Conservation (phyloP, 92 coral and sea anemone genomes). For the Porites divaricata region DNA sequence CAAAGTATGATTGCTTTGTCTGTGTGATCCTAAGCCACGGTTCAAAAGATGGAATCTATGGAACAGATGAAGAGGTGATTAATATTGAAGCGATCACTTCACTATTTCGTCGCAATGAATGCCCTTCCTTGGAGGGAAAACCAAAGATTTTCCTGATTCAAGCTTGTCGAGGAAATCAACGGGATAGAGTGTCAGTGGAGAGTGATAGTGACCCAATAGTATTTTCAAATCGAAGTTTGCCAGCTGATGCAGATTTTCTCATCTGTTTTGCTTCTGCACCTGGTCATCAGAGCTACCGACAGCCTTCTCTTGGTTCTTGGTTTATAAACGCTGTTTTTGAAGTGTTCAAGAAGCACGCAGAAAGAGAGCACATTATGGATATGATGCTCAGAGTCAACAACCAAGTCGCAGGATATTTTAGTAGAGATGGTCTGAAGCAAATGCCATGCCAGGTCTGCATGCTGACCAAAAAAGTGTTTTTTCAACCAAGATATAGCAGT, state of each 20-base stretch:
- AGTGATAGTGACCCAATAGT: slow-evolving; percentile 80
- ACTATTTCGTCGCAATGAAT: slow-evolving; percentile 62
- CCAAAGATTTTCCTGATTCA: slow-evolving; percentile 91
- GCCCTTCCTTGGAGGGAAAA: slow-evolving; percentile 77
- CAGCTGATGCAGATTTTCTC: slow-evolving; percentile 88
- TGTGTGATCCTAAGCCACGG: slow-evolving; percentile 95
- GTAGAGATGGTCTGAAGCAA: slow-evolving; percentile 72
- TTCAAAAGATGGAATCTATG: slow-evolving; percentile 71
- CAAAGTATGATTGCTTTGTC: slow-evolving; percentile 79
- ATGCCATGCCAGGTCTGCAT: slow-evolving; percentile 91
- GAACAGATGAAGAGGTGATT: slow-evolving; percentile 72
- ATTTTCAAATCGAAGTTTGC: slow-evolving; percentile 57
- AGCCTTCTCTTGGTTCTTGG: slow-evolving; percentile 81
- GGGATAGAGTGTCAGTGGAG: slow-evolving; percentile 58
- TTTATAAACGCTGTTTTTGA: slow-evolving; percentile 70
- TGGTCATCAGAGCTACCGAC: slow-evolving; percentile 80
- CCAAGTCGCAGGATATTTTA: slow-evolving; percentile 60
- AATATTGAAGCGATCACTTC: slow-evolving; percentile 80
- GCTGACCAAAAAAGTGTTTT: slow-evolving; percentile 78
- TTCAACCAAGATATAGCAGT: slow-evolving; percentile 3
- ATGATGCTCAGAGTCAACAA: slow-evolving; percentile 86
- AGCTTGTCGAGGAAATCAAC: slow-evolving; percentile 83
- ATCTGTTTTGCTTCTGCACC: slow-evolving; percentile 87
- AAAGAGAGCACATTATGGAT: slow-evolving; percentile 86
- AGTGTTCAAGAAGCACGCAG: slow-evolving; percentile 60